phyloP scores from a whole-genome alignment of 2,797 vertebrate species.

The Simalia tracyae region DNA sequence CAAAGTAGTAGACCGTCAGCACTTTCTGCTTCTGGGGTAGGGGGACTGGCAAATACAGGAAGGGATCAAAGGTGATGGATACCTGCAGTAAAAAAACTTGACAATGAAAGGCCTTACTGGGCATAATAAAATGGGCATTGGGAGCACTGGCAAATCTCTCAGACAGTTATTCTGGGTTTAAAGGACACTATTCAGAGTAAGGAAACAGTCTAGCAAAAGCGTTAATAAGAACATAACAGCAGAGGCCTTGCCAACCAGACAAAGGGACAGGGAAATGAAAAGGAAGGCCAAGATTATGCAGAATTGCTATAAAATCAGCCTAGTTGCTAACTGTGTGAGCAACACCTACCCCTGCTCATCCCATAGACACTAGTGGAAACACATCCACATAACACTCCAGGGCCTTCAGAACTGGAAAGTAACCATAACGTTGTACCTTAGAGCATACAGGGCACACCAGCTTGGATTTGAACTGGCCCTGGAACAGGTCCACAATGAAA shows the following conservation, averaged over 20 bases:
- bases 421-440: slow-evolving; percentile 79
- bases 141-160: background rate
- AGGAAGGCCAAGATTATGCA: background rate
- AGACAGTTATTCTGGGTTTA: background rate
- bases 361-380: background rate
- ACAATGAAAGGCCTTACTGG: background rate
- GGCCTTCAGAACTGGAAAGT: background rate
- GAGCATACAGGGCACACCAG: slow-evolving; percentile 95
- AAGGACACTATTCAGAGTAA: background rate
- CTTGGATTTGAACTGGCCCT: slow-evolving; percentile 99
- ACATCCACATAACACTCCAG: background rate
- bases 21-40: slow-evolving; percentile 98
- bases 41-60: slow-evolving; percentile 95
- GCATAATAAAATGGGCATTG: background rate
- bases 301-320: background rate
- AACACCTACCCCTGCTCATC: background rate
- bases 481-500: slow-evolving; percentile 97
- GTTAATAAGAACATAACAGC: background rate
- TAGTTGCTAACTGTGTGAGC: background rate
- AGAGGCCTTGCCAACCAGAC: background rate
- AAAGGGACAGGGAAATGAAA: background rate
- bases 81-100: slow-evolving; percentile 76
- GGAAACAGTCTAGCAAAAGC: background rate
- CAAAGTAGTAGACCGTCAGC: slow-evolving; percentile 92
- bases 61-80: slow-evolving; percentile 98